A percentile compares a stretch with the other conserved stretches of the same genome.
Evolutionary conservation across 30 jellyfish, hydroid and myxozoan species (phyloP).

Genomic region (Hydractinia echinata): DNA sequence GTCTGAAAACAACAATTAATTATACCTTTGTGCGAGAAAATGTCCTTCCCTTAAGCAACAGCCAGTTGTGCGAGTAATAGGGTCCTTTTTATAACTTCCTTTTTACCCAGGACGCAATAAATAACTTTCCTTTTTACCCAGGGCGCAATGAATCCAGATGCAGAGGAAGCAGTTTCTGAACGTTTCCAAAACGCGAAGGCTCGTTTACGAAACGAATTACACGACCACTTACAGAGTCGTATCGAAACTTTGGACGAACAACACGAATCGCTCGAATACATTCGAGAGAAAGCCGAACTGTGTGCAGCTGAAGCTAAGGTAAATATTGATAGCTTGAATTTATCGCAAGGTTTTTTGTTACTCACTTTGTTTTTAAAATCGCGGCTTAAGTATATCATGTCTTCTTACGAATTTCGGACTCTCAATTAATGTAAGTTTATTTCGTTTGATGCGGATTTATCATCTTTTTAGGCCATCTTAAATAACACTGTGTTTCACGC

Average conservation of each 20-base stretch:
- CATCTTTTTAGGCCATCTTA: background rate
- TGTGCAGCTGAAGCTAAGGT: conserved; percentile 94
- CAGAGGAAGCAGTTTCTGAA: conserved; percentile 81
- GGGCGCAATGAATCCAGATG: conserved; percentile 98
- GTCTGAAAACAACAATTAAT: no score
- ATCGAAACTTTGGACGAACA: conserved; percentile 83
- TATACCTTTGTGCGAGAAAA: no score
- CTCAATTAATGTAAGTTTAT: no score
- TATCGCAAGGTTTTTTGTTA: no score
- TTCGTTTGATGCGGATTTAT: no score
- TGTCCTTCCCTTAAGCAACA: no score
- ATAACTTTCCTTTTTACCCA: background rate
- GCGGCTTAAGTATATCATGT: no score
- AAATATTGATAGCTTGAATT: background rate
- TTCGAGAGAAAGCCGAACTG: conserved; percentile 86
- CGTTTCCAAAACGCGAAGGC: conserved; percentile 63
- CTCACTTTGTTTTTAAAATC: no score
- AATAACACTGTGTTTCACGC: conserved; percentile 19
- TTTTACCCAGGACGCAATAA: no score
- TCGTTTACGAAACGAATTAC: conserved; percentile 43
- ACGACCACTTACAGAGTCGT: conserved; percentile 76
- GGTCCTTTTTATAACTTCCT: no score
- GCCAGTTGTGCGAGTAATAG: no score
- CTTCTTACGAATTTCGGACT: no score
- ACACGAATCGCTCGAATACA: conserved; percentile 70